Evolutionary conservation across 2,797 vertebrate genomes (phyloP).

Genomic region (Cyprinodon diabolis): DNA sequence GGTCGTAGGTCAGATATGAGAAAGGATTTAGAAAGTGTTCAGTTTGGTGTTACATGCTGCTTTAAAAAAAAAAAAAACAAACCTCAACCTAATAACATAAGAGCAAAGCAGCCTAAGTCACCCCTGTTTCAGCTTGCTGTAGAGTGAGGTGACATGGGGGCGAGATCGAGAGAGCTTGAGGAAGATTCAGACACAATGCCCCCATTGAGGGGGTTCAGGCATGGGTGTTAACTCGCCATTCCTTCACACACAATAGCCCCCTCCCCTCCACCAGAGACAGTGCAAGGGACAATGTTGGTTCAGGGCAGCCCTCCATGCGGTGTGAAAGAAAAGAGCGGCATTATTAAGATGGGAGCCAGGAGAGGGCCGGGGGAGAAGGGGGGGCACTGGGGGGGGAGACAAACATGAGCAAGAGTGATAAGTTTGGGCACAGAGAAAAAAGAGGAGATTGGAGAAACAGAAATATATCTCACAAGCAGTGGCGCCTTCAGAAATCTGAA

Average conservation of each 20-base stretch:
- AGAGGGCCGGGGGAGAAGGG: conserved; percentile 30
- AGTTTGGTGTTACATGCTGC: conserved; percentile 50
- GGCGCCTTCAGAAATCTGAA: neutral
- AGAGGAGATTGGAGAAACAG: conserved; percentile 60
- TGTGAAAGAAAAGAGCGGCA: conserved; percentile 76
- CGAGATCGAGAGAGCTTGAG: conserved; percentile 66
- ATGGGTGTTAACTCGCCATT: conserved; percentile 82
- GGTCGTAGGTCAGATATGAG: conserved; percentile 24
- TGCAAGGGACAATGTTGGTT: conserved; percentile 80
- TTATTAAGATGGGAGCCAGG: conserved; percentile 67
- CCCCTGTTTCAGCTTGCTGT: conserved; percentile 45
- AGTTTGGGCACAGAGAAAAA: conserved; percentile 47
- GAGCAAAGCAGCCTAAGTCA: conserved; percentile 32
- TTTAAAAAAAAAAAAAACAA: conserved; percentile 21
- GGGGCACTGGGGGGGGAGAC: conserved; percentile 35
- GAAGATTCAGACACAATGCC: conserved; percentile 85
- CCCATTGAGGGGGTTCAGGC: conserved; percentile 81
- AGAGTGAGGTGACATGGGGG: conserved; percentile 46
- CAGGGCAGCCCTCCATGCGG: conserved; percentile 72
- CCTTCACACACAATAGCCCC: conserved; percentile 81
- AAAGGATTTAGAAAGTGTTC: conserved; percentile 39
- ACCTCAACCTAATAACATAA: conserved; percentile 25
- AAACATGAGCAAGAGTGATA: conserved; percentile 59
- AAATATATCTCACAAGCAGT: conserved; percentile 20
- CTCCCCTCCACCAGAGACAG: conserved; percentile 77